Conservation (phyloP, 2,113 vertebrate species). For the Colaptes auratus region DNA sequence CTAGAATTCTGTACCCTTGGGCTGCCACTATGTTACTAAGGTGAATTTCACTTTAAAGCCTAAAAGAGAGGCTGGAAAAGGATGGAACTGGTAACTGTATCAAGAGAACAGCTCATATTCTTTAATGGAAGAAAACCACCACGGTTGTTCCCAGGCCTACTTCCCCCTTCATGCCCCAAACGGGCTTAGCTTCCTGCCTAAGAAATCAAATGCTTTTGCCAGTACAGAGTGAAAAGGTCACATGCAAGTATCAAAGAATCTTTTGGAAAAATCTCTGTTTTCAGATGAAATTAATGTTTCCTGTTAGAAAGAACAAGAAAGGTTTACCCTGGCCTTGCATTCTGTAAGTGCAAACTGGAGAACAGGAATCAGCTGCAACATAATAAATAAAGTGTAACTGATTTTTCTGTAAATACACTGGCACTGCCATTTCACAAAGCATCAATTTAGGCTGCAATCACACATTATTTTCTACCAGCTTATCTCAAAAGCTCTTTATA, state of each 20-base stretch:
- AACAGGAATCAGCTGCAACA: neutral
- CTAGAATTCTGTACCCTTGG: neutral
- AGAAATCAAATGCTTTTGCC: constrained; percentile 30
- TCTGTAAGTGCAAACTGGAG: neutral
- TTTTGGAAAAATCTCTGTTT: neutral
- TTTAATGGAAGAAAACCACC: neutral
- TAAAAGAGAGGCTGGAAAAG: neutral
- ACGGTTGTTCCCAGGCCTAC: constrained; percentile 11
- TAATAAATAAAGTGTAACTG: neutral
- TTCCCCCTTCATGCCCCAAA: constrained; percentile 31
- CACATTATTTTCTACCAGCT: neutral
- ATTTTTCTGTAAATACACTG: neutral
- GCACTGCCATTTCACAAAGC: neutral
- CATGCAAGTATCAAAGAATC: neutral
- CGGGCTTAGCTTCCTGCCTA: constrained; percentile 31
- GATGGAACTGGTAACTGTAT: neutral
- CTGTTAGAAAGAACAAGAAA: neutral
- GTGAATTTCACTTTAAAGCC: neutral
- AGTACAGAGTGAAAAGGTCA: neutral
- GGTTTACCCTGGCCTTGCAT: neutral
- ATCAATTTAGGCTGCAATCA: neutral
- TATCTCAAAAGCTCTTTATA: neutral
- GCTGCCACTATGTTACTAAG: neutral
- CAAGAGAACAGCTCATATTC: neutral
- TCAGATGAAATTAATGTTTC: neutral